Evolutionary conservation across 2,797 vertebrate species (phyloP), one percentile per base, ranked within the genome.

Genomic region (Vespertilio murinus): DNA sequence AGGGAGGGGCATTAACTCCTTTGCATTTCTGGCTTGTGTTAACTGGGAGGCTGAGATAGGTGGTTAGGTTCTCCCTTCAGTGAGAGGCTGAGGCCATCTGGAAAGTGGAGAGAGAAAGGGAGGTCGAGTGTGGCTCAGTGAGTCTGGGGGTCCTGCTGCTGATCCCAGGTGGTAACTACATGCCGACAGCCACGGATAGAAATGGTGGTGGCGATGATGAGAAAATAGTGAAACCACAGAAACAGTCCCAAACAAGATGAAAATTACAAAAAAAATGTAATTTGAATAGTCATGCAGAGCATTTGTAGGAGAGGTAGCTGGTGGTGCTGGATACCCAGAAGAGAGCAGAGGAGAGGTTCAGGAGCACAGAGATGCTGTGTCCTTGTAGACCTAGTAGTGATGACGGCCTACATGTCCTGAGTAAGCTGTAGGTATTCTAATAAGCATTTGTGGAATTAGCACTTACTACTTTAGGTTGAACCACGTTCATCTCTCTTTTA

Each of bases 351-450:
- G 4, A 56, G 35, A 23, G n/a, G 2, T n/a, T 61, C 11, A 64
- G 73, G 30, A 56, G 16, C 54, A 56, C 35, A 80, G 52, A 65
- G 14, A 59, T 64, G 8, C 12, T 25, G 56, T n/a, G 13, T 17
- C 64, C 38, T 54, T 56, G 22, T 40, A 25, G 33, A 25, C 88
- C 12, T 30, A 25, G 8, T 20, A 25, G 22, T n/a, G n/a, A 75
- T 0, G 5, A n/a, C 8, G 13, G 10, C 30, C 3, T 40, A 20
- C 2, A 4, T 10, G 35, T 17, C 17, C 10, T 13, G 3, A 28
- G 12, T 7, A 42, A 8, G 18, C 28, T 90, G 16, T 35, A 56
- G 71, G 35, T 25, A 47, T 59, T 75, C 88, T 38, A 75, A 25
- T 25, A 61, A 83, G 18, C 54, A 49, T 73, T 90, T 75, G 67